Evolutionary conservation across 2,797 vertebrate genomes (phyloP), one percentile per base, ranked within the genome.

Genomic region (Pangasius macronema): DNA sequence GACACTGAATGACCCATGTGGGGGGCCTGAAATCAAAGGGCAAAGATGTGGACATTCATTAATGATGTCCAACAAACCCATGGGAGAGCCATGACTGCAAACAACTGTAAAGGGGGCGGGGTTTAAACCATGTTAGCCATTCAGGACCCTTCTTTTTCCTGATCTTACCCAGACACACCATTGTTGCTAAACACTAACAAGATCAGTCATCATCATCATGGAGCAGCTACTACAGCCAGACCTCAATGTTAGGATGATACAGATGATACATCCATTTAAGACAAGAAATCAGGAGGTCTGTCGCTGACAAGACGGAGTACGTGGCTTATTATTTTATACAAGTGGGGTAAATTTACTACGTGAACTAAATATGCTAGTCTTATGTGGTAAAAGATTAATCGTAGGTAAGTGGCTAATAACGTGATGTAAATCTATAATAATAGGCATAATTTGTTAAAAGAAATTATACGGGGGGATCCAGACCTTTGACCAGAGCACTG

Each of bases 11-110:
- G 82, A 82, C 70, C 77, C 27, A 67, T 83, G 72, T 75, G 63
- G 84, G 88, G 87, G 88, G 87, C 85, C 72, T 85, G 68, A 72
- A 89, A 87, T 88, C 87, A 87, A 57, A 86, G 68, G 76, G 88
- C 79, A 82, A 86, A 90, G 81, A 89, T 85, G 72, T 85, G 57
- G 76, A 85, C n/a, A 36, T 77, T 51, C 67, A 51, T 61, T 85
- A 72, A 63, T 22, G 30, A 59, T 88, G 85, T 88, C 85, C 87
- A 85, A 51, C 68, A 33, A 36, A 75, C 88, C 82, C 82, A 79
- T 9, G 83, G 63, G 85, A 89, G 2, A 72, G 72, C 87, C 59
- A 63, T 86, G 82, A 83, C 76, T 80, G 76, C 46, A 68, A 73
- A n/a, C 49, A 53, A 53, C 27, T 57, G 36, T 0, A 82, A 82